Evolutionary conservation across 2,113 vertebrate species (phyloP), one percentile per base, ranked within the genome.

Genomic region (Coreoperca whiteheadi): DNA sequence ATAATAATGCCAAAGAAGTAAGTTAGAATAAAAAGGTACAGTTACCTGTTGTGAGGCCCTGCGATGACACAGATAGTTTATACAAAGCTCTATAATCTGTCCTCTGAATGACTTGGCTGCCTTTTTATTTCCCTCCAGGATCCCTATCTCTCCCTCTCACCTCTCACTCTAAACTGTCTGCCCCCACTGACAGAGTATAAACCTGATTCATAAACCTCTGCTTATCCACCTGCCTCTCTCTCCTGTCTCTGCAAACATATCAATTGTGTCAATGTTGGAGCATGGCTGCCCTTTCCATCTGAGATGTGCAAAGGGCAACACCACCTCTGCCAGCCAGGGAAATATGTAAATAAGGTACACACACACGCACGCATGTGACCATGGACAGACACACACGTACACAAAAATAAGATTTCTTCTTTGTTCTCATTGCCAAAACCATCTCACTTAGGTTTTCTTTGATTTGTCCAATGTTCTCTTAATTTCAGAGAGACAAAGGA

Each of bases 231-330:
- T 80, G 32, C 57, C 82, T 67, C 76, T 78, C 65, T 54, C 57
- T 61, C 76, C 74, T 79, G 86, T 91, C 90, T 94, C 83, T 88
- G 92, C 86, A 95, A 95, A 95, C 94, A 94, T 91, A 93, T 95
- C 94, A 93, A 91, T 94, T 93, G 90, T 92, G 92, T 95, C 90
- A 93, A 94, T 92, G 92, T 90, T 91, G 87, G 81, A 92, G 86
- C 89, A 88, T 28, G 56, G 68, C 77, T 91, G 89, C 83, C 88
- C 93, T 94, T 95, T 94, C 89, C 88, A 81, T 93, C 70, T 73
- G 66, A 88, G 56, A 73, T 79, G 90, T 92, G 87, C 88, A 95
- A 95, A 96, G 95, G 94, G 91, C 92, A 95, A 70, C 74, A 72
- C 48, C 69, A 67, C 51, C 68, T 64, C 85, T 85, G 71, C 67